These are phyloP conservation scores for Onychostruthus taczanowskii DNA, from an alignment of 2,113 vertebrate genomes.

Conservation along the genomic window DNA sequence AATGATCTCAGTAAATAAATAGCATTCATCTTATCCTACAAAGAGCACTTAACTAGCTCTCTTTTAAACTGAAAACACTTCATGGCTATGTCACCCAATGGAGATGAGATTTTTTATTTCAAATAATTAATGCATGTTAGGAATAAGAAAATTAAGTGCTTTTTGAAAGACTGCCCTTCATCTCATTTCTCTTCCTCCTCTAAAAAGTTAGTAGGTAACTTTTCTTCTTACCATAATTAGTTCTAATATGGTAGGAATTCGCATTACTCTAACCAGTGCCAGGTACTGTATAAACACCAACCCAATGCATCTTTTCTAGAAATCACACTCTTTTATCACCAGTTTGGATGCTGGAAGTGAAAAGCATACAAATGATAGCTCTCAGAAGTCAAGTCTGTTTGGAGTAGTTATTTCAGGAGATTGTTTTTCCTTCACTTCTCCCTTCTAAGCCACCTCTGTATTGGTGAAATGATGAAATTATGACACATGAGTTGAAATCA, in stretches of 20 bases:
- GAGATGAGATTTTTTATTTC: neutral
- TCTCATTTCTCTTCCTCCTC: neutral
- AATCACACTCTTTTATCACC: neutral
- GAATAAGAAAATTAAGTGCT: neutral
- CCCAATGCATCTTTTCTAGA: neutral
- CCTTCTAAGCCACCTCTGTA: neutral
- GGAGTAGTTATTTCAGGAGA: neutral
- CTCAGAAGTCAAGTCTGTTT: neutral
- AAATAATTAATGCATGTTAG: neutral
- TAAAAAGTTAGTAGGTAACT: neutral
- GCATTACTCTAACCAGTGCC: neutral
- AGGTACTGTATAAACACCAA: neutral
- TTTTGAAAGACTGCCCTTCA: neutral
- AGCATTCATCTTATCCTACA: neutral
- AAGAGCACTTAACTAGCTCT: slow-evolving; percentile 1
- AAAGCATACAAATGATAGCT: neutral
- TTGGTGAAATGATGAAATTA: neutral
- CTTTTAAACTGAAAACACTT: neutral
- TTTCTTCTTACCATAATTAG: neutral
- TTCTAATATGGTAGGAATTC: neutral
- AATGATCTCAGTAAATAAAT: slow-evolving; percentile 10
- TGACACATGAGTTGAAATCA: neutral
- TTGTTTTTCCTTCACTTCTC: neutral
- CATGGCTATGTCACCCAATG: neutral
- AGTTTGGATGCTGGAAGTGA: neutral